Percentiles rank a stretch among this genome's conserved stretches.
Conservation (phyloP, 2,113 vertebrate species). For the Rhegmatorhina hoffmannsi region DNA sequence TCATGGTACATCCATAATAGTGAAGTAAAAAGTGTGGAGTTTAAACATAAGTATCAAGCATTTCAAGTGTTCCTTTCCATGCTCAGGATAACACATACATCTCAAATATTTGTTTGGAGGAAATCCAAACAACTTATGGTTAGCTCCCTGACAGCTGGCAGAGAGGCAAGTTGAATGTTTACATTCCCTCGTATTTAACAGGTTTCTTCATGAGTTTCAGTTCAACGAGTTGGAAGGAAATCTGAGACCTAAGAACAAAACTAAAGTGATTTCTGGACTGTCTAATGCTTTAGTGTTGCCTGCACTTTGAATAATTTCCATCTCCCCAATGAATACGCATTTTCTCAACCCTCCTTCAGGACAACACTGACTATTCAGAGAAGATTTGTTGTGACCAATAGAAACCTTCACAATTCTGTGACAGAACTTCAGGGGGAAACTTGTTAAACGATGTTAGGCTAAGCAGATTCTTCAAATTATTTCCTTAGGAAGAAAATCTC, state of each 20-base stretch:
- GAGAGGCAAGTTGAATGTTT: not conserved
- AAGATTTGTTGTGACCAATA: not conserved
- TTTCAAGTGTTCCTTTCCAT: not conserved
- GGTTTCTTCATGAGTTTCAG: not conserved
- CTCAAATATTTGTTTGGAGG: not conserved
- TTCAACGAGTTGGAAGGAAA: not conserved
- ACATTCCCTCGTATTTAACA: not conserved
- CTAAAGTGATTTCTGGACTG: not conserved
- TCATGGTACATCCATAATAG: not conserved
- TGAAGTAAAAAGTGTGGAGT: not conserved
- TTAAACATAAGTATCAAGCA: not conserved
- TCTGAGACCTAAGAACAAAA: not conserved
- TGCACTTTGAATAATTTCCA: not conserved
- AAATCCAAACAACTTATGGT: not conserved
- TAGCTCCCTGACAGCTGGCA: not conserved
- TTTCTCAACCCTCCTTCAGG: not conserved
- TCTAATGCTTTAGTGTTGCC: not conserved
- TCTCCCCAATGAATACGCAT: not conserved
- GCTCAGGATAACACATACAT: not conserved
- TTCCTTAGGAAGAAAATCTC: not conserved
- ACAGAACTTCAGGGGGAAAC: not conserved
- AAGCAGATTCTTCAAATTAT: not conserved
- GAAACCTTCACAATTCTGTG: not conserved
- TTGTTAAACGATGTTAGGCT: not conserved
- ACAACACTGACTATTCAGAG: not conserved